Base-by-base conservation (phyloP, 2,888 invertebrate species). In the Trichopoda pennipes region DNA sequence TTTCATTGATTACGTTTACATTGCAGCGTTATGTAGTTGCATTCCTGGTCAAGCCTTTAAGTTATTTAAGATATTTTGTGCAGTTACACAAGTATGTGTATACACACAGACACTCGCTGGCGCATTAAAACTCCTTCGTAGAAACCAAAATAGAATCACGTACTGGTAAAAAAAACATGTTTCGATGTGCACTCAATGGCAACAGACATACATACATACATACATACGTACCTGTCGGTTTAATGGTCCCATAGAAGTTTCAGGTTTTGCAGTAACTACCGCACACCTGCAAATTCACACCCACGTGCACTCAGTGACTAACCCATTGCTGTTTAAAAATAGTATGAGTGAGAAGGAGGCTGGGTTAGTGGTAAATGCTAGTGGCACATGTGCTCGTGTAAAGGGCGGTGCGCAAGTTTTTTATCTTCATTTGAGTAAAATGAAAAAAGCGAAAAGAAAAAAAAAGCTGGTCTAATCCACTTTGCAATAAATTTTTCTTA, bases 401-500 rank as follows among this genome's bases (percentile, higher is more conserved):
- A 23, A n/a, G 12, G n/a, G 47, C 23, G 12, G 10, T 9, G 9
- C 44, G 64, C 17, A 61, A 55, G 17, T 79, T 68, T 75, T 53
- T 1, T 47, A 35, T 55, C 44, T 70, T 17, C 23, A 23, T 9
- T 17, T 47, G 58, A 17, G n/a, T 49, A 16, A 44, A 32, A 66
- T 58, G 8, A 17, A 17, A 14, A 47, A 38, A 38, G 19, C 47
- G 10, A 47, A 56, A 21, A 19, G 28, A 58, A 32, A 23, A 10
- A 42, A 28, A 21, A 51, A 78, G 60, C 47, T 28, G 44, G 1
- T 28, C 70, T 80, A 80, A 82, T 76, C 80, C 82, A 82, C 75
- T 76, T 80, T 80, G 80, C 80, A 76, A 82, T 82, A 82, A 82
- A 82, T 82, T 72, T 69, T 72, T 75, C 82, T 82, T 68, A 63